Percentiles rank a stretch among this genome's conserved stretches.
Conservation (phyloP, 2,113 vertebrate genomes). For the Nothoprocta perdicaria region DNA sequence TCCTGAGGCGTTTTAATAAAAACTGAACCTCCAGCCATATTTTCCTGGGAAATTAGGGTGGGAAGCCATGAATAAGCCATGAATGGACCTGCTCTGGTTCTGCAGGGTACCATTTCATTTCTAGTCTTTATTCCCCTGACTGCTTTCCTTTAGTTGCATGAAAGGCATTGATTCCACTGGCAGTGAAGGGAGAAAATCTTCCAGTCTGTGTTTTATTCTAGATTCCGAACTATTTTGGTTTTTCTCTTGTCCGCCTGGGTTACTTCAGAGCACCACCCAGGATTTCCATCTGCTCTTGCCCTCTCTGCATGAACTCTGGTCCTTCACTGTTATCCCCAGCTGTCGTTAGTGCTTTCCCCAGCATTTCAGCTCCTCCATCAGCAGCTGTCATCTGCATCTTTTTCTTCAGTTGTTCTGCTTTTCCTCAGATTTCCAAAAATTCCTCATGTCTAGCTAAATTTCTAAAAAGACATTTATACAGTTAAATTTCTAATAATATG, state of each 20-base stretch:
- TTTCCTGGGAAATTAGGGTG: background rate
- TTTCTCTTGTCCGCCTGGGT: background rate
- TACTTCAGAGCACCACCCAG: background rate
- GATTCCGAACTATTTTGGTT: background rate
- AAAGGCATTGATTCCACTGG: background rate
- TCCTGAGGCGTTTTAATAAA: background rate
- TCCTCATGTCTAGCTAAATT: background rate
- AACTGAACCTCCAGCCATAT: background rate
- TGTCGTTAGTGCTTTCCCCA: background rate
- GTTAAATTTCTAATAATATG: background rate
- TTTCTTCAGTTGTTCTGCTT: background rate
- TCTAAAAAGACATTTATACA: background rate
- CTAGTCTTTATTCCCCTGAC: background rate
- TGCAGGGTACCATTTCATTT: background rate
- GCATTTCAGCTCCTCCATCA: background rate
- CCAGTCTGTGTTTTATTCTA: background rate
- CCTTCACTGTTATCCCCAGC: accelerated
- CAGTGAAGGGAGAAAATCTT: background rate
- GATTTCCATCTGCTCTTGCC: background rate
- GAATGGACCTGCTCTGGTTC: background rate
- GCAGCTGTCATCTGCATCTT: slow-evolving; percentile 50
- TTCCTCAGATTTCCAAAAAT: slow-evolving; percentile 5
- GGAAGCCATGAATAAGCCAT: background rate
- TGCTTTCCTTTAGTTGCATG: background rate
- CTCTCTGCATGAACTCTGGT: background rate